Conservation (phyloP, 2,888 invertebrate species). For the Drosophila buzzatii region DNA sequence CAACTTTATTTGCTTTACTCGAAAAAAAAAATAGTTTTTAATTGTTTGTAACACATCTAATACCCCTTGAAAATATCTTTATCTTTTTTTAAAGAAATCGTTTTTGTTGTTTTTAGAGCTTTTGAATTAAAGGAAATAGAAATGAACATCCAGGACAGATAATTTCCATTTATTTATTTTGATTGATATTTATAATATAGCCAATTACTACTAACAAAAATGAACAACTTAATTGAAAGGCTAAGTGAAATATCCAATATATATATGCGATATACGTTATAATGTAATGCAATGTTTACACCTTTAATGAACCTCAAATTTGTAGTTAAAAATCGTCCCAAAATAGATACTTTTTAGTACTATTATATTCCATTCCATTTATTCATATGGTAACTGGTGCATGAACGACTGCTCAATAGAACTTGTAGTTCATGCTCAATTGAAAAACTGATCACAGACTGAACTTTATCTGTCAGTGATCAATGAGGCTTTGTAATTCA, state of each 20-base stretch:
- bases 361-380: too few relatives aligned
- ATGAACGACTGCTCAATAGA: background rate
- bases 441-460: background rate
- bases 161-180: too few relatives aligned
- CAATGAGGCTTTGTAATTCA: background rate
- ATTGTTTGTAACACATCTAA: background rate
- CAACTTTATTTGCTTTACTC: constrained; percentile 21
- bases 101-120: too few relatives aligned
- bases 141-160: background rate
- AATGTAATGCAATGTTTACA: background rate
- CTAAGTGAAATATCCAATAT: too few relatives aligned
- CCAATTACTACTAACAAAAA: too few relatives aligned
- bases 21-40: background rate
- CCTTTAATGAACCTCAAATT: background rate
- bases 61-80: background rate
- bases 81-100: too few relatives aligned
- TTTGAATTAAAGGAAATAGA: background rate
- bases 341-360: background rate
- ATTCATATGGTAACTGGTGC: background rate
- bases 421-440: background rate
- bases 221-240: too few relatives aligned
- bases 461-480: background rate
- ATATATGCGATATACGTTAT: background rate
- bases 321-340: background rate
- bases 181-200: too few relatives aligned